These are phyloP conservation scores for Eurypyga helias DNA, from an alignment of 2,113 vertebrate species.

Conservation along the genomic window DNA sequence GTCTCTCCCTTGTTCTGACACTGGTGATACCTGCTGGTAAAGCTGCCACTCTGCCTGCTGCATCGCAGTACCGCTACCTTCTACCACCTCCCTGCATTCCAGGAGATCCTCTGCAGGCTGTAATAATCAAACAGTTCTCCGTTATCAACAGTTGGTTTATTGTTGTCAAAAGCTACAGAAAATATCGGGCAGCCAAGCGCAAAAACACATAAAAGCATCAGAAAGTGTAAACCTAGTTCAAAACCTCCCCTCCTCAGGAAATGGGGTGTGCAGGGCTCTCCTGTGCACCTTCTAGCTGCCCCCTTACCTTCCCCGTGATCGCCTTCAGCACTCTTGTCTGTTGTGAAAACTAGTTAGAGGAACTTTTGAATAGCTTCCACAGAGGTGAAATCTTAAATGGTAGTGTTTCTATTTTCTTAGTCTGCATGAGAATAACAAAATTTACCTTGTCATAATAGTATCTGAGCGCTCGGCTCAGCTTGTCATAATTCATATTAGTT, in stretches of 20 bases:
- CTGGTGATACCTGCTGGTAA: background rate
- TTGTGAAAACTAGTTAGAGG: background rate
- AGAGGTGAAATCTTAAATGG: background rate
- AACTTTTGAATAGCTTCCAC: conserved; percentile 2
- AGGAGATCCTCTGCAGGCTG: background rate
- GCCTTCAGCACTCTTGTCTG: background rate
- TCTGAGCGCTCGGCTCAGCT: conserved; percentile 94
- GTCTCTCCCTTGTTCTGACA: background rate
- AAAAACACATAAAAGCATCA: background rate
- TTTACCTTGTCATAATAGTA: conserved; percentile 98
- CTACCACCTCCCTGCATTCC: background rate
- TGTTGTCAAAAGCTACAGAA: conserved; percentile 52
- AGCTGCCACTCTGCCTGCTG: background rate
- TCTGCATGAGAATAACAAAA: conserved; percentile 26
- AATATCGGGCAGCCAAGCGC: background rate
- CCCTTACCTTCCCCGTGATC: background rate
- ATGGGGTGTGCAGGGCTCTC: background rate
- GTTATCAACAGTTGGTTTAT: conserved; percentile 45
- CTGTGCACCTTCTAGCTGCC: background rate
- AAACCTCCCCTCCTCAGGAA: background rate
- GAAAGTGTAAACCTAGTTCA: background rate
- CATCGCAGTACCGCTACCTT: background rate
- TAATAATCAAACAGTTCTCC: conserved; percentile 30
- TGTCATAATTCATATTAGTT: conserved; percentile 98
- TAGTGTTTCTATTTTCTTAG: conserved; percentile 13